These are phyloP conservation scores for Abscondita cerata DNA, from an alignment of 2,888 invertebrate genomes.

Conservation along the genomic window DNA sequence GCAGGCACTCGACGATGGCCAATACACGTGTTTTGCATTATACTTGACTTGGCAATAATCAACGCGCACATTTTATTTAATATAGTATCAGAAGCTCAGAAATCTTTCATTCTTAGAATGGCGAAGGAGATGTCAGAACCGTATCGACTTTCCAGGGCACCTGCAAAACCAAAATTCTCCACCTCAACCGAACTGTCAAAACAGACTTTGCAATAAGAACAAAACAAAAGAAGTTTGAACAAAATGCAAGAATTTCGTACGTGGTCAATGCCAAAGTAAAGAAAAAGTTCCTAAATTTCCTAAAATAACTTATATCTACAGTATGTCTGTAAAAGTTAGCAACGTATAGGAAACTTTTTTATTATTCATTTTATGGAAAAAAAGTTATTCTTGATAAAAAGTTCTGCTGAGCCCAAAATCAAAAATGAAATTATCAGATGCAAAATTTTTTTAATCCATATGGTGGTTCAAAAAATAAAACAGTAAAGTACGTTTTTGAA, in stretches of 20 bases:
- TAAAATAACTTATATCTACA: too few species aligned
- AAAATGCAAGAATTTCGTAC: constrained; percentile 33
- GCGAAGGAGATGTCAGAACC: too few species aligned
- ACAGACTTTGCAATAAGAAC: constrained; percentile 34
- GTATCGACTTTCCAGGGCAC: not conserved
- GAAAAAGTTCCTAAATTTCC: too few species aligned
- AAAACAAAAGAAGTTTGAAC: constrained; percentile 26
- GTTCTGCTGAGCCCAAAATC: too few species aligned
- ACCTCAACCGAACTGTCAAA: constrained; percentile 35
- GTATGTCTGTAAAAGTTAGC: too few species aligned
- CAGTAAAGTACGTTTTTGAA: too few species aligned
- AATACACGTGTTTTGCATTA: constrained; percentile 43
- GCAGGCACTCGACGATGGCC: constrained; percentile 40
- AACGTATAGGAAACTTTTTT: too few species aligned
- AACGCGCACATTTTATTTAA: constrained; percentile 39
- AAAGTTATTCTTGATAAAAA: too few species aligned
- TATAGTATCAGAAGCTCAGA: constrained; percentile 16
- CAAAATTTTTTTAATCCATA: too few species aligned
- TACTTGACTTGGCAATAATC: constrained; percentile 40
- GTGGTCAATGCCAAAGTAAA: constrained; percentile 30
- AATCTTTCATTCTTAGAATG: not conserved
- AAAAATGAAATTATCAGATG: too few species aligned
- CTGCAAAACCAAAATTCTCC: not conserved
- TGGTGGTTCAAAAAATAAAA: too few species aligned
- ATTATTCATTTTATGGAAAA: too few species aligned